Conservation (phyloP, 2,888 invertebrate species). For the Caenorhabditis wallacei region DNA sequence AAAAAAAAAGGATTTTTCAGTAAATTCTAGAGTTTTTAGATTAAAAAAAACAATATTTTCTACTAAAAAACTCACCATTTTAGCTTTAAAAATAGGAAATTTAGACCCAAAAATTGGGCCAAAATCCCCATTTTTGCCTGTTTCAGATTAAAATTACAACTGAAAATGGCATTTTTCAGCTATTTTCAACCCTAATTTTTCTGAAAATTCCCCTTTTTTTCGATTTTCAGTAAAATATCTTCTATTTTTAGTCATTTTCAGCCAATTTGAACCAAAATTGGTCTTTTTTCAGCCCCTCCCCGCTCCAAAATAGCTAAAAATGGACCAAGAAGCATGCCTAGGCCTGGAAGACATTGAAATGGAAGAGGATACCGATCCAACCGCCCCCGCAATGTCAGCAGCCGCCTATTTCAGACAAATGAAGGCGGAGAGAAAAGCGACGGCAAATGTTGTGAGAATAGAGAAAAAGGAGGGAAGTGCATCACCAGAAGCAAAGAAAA, state of each 20-base stretch:
- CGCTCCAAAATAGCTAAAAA: background rate
- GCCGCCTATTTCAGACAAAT: constrained; percentile 50
- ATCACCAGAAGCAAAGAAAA: constrained; percentile 49
- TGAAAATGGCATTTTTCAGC: too few species aligned
- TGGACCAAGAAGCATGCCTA: constrained; percentile 65
- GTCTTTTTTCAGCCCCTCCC: background rate
- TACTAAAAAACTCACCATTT: too few species aligned
- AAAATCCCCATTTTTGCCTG: too few species aligned
- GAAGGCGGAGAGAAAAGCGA: constrained; percentile 27
- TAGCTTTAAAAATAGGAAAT: too few species aligned
- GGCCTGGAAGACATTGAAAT: constrained; percentile 31
- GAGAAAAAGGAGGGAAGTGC: background rate
- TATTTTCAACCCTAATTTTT: too few species aligned
- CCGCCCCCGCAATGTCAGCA: constrained; percentile 44
- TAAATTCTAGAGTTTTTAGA: too few species aligned
- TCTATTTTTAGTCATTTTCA: too few species aligned
- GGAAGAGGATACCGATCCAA: constrained; percentile 11
- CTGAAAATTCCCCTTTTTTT: background rate
- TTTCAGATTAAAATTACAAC: too few species aligned
- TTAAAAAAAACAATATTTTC: too few species aligned
- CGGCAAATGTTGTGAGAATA: constrained; percentile 12
- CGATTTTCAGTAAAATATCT: background rate
- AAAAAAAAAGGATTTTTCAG: too few species aligned
- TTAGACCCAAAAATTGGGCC: too few species aligned
- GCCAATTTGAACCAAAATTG: background rate